Base-by-base conservation (phyloP, 92 coral and sea anemone genomes). In the Phenganax stokvisi region DNA sequence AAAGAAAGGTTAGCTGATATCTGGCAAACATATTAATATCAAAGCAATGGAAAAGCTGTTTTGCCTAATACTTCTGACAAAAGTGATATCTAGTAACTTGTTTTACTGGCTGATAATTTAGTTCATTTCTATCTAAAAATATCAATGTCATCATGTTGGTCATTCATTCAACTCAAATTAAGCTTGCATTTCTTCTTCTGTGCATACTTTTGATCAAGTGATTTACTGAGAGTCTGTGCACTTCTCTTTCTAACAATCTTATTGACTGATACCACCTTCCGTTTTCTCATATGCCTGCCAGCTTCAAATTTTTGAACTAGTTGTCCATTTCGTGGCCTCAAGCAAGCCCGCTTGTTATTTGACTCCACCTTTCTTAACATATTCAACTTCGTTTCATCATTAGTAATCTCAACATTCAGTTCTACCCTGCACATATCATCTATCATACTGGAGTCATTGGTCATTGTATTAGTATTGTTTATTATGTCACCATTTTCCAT, bases 251-350 rank as follows among this genome's bases (percentile, higher is more conserved):
- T 8, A 8, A 51, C 74, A 69, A 9, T 0, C 10, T 54, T 54
- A 27, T 30, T 29, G 12, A 69, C 53, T 1, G 64, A 8, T 5
- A 8, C 56, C 13, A 76, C 12, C 56, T 76, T 76, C 15, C 81
- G n/a, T 12, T 76, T 76, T 59, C 54, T 58, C 69, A 47, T 57
- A 31, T 76, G 10, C 16, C 69, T 76, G 29, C 70, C 59, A 11
- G 53, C 70, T 53, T 76, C 59, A 54, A 62, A 76, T 28, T 64
- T 76, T 60, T 76, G 81, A 31, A 57, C 69, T 12, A 44, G 12
- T n/a, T 59, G 64, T 57, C 81, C 70, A 76, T 76, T 76, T 76
- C 70, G 9, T 30, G 81, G 67, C 44, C 81, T 76, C 44, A 52
- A 76, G 20, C 69, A 56, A 17, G 67, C 81, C 44, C 64, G 58